These are phyloP conservation scores for Nomia melanderi DNA, from an alignment of 1,140 invertebrate genomes.

Conservation along the genomic window DNA sequence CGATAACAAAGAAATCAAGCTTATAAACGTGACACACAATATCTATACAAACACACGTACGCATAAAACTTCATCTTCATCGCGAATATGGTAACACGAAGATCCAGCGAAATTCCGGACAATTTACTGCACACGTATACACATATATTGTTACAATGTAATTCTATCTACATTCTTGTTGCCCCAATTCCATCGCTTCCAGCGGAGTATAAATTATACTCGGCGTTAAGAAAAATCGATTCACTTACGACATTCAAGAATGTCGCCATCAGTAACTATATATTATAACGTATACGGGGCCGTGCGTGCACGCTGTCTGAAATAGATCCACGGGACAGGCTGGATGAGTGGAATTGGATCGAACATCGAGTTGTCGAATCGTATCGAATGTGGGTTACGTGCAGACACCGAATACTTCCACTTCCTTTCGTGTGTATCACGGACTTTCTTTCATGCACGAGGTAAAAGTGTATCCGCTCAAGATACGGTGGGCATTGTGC, in stretches of 20 bases:
- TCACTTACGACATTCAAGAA: background rate
- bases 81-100: too few relatives aligned
- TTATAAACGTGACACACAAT: too few relatives aligned
- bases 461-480: slow-evolving; percentile 49
- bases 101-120: background rate
- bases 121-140: too few relatives aligned
- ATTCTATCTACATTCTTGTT: too few relatives aligned
- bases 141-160: background rate
- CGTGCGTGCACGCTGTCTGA: background rate
- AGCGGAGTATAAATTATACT: background rate
- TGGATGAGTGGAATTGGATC: background rate
- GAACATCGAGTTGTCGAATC: slow-evolving; percentile 30
- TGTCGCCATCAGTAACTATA: slow-evolving; percentile 2
- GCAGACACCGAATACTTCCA: slow-evolving; percentile 11
- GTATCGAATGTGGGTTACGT: slow-evolving; percentile 53
- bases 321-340: slow-evolving; percentile 11
- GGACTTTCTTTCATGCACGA: slow-evolving; percentile 49
- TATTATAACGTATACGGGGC: background rate
- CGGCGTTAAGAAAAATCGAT: background rate
- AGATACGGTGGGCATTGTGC: slow-evolving; percentile 24
- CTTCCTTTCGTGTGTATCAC: slow-evolving; percentile 53
- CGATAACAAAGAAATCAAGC: too few relatives aligned
- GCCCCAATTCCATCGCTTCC: too few relatives aligned
- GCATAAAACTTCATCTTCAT: too few relatives aligned
- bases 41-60: too few relatives aligned